Conservation (phyloP, 2,113 vertebrate species). For the Riparia riparia region DNA sequence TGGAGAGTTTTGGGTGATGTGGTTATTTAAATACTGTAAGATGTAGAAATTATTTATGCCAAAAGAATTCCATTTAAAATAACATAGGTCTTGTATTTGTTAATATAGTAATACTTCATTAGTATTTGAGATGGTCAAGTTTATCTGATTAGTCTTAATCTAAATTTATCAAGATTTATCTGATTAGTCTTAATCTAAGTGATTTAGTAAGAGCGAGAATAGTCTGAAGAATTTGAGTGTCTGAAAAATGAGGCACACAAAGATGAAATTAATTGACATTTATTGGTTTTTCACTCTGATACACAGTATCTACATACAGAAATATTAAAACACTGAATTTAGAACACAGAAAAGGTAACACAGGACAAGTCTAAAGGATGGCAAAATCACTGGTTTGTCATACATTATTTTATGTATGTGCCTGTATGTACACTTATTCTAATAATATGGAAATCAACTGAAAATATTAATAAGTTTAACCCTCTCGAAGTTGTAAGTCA, state of each 20-base stretch:
- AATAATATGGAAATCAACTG: not conserved
- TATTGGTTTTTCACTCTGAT: not conserved
- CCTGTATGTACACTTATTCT: not conserved
- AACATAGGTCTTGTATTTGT: not conserved
- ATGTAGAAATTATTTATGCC: not conserved
- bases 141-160: too few species aligned
- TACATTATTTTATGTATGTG: not conserved
- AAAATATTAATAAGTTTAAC: not conserved
- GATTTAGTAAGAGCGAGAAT: not conserved
- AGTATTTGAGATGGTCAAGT: not conserved
- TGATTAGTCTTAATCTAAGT: not conserved
- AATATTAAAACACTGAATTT: not conserved
- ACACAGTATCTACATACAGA: not conserved
- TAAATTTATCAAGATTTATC: not conserved
- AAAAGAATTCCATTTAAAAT: not conserved
- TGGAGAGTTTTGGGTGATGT: not conserved
- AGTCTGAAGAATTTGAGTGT: not conserved
- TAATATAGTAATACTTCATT: not conserved
- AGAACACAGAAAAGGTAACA: not conserved
- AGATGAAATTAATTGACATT: not conserved
- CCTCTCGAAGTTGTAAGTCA: not conserved
- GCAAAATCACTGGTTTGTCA: not conserved
- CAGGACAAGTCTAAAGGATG: not conserved
- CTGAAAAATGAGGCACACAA: not conserved
- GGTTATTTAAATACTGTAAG: not conserved